Base-by-base conservation (phyloP, 2,113 vertebrate genomes). In the Stigmatopora argus region DNA sequence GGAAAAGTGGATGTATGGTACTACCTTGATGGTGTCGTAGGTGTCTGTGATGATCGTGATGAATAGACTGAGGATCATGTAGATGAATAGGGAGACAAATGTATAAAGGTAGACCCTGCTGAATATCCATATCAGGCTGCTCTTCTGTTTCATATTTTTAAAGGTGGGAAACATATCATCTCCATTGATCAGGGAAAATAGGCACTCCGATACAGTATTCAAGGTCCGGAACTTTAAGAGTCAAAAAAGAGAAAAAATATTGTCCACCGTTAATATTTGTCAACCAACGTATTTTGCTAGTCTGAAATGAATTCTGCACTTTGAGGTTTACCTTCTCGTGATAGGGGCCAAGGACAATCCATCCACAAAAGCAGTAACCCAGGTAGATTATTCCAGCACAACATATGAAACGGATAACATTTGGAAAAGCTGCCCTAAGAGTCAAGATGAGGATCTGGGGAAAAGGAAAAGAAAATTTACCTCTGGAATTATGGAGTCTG, bases 11-110 rank as follows among this genome's bases (percentile, higher is more conserved):
- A n/a, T 31, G 26, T 31, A 31, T 31, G 44, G 8, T 14, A 2
- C 58, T 66, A 98, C 96, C 95, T 97, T 98, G 73, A 98, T 92
- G 18, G 93, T 98, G 89, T 96, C 93, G 21, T 98, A 98, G 0
- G 94, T 97, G 76, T 98, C 94, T 0, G 96, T 99, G 85, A 99
- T 98, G 48, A 98, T 84, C 3, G 96, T 94, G 74, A 99, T 97
- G 89, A 98, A 99, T n/a, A 99, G 94, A 79, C 94, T 99, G 80
- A 98, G 92, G 72, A 98, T 93, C 96, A 99, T 96, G 75, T 98
- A 98, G 85, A 96, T 96, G 74, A 99, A 98, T 66, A 99, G 92
- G 1, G 93, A 94, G 79, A 97, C 95, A 66, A 99, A 99, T 18
- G 92, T 93, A 62, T 97, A 98, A 66, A 99, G 93, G 79, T 98